phyloP scores from a whole-genome alignment of 2,888 invertebrate genomes.

The Geophilus truncorum region DNA sequence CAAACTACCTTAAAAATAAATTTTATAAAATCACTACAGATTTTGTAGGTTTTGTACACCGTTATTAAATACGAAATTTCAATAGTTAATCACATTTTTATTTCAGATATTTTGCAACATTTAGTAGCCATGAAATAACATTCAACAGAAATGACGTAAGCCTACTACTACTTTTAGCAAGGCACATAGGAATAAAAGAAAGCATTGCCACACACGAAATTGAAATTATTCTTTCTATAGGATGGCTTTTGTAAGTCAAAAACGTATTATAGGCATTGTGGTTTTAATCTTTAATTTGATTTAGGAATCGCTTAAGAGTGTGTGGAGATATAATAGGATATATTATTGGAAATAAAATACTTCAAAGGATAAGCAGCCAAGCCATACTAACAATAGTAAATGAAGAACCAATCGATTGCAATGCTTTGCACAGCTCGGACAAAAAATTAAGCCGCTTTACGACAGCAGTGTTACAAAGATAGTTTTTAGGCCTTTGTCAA shows the following conservation, averaged over 20 bases:
- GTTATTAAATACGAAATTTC: no score
- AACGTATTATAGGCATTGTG: no score
- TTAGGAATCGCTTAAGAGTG: background rate
- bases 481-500: no score
- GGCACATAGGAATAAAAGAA: background rate
- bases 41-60: background rate
- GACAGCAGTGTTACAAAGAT: no score
- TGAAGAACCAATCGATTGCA: no score
- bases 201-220: background rate
- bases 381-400: no score
- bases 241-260: no score
- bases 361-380: background rate
- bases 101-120: background rate
- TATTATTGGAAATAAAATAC: background rate
- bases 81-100: background rate
- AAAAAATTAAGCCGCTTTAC: no score
- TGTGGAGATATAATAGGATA: background rate
- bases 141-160: no score
- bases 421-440: no score
- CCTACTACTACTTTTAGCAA: background rate
- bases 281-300: background rate
- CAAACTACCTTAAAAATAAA: background rate
- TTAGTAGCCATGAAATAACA: background rate
- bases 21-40: background rate
- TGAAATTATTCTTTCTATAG: background rate